Evolutionary conservation across 2,888 invertebrate genomes (phyloP).

Genomic region (Alsophila aescularia): DNA sequence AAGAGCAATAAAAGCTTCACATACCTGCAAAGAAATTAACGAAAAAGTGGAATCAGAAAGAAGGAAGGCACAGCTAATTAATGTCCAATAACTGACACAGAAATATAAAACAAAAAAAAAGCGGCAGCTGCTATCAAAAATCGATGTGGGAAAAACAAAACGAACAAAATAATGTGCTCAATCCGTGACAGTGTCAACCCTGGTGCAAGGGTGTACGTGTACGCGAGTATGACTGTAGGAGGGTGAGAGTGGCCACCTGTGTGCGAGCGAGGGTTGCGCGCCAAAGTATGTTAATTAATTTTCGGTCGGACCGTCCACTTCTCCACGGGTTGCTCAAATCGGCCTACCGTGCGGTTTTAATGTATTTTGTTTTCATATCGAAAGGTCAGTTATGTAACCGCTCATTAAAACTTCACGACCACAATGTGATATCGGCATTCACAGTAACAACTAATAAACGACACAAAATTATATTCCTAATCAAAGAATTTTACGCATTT

Average conservation of each 20-base stretch:
- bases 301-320: conserved; percentile 79
- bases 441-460: conserved; percentile 24
- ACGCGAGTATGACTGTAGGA: conserved; percentile 30
- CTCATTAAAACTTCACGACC: conserved; percentile 42
- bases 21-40: no score
- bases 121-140: conserved; percentile 25
- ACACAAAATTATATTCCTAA: conserved; percentile 11
- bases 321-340: conserved; percentile 71
- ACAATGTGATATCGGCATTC: conserved; percentile 19
- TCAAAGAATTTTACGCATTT: conserved; percentile 16
- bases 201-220: conserved; percentile 45
- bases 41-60: not conserved
- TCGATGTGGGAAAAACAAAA: conserved; percentile 25
- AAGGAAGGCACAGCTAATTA: not conserved
- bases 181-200: conserved; percentile 47
- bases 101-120: conserved; percentile 2
- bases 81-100: conserved; percentile 3
- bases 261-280: conserved; percentile 67
- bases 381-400: conserved; percentile 59
- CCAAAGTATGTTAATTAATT: conserved; percentile 85
- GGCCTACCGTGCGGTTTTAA: conserved; percentile 74
- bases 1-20: no score
- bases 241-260: conserved; percentile 67
- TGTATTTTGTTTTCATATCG: conserved; percentile 66
- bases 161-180: conserved; percentile 30